These are phyloP conservation scores for Globia sparganii DNA, from an alignment of 2,888 invertebrate species.

Conservation along the genomic window DNA sequence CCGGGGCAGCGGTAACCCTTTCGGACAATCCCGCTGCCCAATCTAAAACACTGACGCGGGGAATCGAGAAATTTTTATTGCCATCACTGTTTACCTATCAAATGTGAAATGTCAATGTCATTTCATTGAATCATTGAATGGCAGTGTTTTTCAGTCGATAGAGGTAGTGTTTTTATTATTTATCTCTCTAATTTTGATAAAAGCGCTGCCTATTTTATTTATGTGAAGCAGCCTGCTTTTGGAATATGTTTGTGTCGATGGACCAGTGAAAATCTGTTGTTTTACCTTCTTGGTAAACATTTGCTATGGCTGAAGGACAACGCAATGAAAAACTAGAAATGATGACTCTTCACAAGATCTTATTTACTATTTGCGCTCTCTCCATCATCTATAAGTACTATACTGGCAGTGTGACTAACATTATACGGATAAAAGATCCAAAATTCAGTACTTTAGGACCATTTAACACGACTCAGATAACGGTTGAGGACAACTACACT, in stretches of 20 bases:
- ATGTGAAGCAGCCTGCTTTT: background rate
- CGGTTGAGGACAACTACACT: slow-evolving; percentile 73
- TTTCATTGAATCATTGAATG: background rate
- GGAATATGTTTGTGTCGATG: slow-evolving; percentile 19
- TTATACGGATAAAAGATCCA: slow-evolving; percentile 72
- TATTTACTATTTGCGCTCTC: slow-evolving; percentile 67
- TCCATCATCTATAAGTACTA: slow-evolving; percentile 73
- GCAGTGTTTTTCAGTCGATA: background rate
- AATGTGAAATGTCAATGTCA: no score
- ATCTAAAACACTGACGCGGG: no score
- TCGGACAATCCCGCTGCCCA: no score
- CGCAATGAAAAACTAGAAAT: slow-evolving; percentile 71
- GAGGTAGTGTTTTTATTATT: background rate
- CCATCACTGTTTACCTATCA: no score
- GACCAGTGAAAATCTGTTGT: background rate
- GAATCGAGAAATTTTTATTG: no score
- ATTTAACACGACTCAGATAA: slow-evolving; percentile 66
- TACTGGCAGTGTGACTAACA: slow-evolving; percentile 50
- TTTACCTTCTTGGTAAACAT: background rate
- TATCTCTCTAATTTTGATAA: background rate
- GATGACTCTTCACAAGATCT: slow-evolving; percentile 70
- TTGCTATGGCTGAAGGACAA: slow-evolving; percentile 69
- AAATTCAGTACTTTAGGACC: slow-evolving; percentile 76
- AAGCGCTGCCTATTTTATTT: background rate
- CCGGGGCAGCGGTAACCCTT: no score